phyloP scores from a whole-genome alignment of 2,113 vertebrate species.

The Phrynosoma platyrhinos region DNA sequence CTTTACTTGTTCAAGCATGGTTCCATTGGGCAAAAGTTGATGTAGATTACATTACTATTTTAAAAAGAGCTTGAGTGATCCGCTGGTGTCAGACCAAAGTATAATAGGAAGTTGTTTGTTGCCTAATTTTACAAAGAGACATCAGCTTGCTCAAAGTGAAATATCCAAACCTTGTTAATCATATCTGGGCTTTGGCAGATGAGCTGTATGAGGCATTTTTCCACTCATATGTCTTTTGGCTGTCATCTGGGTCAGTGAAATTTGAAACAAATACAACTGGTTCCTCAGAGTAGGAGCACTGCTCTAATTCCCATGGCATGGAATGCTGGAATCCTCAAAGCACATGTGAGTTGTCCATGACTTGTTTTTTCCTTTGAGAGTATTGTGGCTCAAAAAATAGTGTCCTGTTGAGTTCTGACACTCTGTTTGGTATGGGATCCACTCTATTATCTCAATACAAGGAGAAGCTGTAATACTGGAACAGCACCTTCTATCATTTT shows the following conservation, averaged over 20 bases:
- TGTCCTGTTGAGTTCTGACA: neutral
- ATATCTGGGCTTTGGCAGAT: neutral
- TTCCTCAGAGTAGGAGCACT: neutral
- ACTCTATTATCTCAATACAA: neutral
- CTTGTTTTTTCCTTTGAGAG: neutral
- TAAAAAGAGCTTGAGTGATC: neutral
- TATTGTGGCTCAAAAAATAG: neutral
- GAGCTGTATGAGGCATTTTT: neutral
- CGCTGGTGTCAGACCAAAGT: neutral
- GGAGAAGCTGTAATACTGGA: neutral
- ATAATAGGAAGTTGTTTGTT: neutral
- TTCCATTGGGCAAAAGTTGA: neutral
- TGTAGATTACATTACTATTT: neutral
- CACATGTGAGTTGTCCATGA: neutral
- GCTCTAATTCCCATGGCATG: neutral
- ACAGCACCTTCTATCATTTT: too few relatives aligned
- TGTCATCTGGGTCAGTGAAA: neutral
- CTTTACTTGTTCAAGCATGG: neutral
- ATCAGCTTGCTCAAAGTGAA: neutral
- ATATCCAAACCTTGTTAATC: neutral
- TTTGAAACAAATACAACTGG: too few relatives aligned
- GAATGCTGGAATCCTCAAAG: neutral
- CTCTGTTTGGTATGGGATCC: neutral
- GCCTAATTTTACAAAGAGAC: neutral
- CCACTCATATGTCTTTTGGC: neutral